Base-by-base conservation (phyloP, 1,140 invertebrate species). In the Neodiprion lecontei region DNA sequence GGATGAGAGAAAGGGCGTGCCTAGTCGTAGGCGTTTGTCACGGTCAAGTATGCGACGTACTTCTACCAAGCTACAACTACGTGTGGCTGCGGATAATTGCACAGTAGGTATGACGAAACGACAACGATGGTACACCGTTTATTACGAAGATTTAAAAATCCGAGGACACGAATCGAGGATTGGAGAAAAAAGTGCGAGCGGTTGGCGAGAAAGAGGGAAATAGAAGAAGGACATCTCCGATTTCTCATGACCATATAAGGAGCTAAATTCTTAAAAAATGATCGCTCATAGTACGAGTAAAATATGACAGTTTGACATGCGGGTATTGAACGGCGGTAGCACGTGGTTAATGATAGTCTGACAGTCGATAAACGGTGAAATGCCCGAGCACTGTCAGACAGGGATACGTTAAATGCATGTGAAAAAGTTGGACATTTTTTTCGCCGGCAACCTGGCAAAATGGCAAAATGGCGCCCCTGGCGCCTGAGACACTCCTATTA, bases 181-280 rank as follows among this genome's bases (percentile, higher is more conserved):
- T 40, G 28, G 28, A 40, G 28, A 40, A 4, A 40, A 40, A 74
- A 75, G 73, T 73, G 74, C 74, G 70, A 75, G 67, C 70, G 9
- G 74, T 75, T 48, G 53, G 40, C 8, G n/a, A n/a, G 47, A 12
- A 71, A 14, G 8, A 50, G 1, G 76, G 65, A 70, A 66, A 11
- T 28, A 66, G 68, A 72, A 14, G 48, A 74, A n/a, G n/a, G 12
- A 48, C 66, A 76, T 79, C 77, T 81, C 73, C 76, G 69, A 78
- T 82, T 81, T 81, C 77, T 76, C 72, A 76, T 40, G 71, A 65
- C 81, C 78, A 78, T 80, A 80, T 79, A 80, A 79, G 80, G 79
- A 77, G 74, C 76, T 81, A 77, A 78, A 80, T 78, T 75, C 17
- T 65, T 65, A 17, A 14, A 65, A 65, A 65, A 65, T 40, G 28